Percentiles rank a stretch among this genome's conserved stretches.
Conservation (phyloP, 2,113 vertebrate species). For the Ivindomyrus marchei region DNA sequence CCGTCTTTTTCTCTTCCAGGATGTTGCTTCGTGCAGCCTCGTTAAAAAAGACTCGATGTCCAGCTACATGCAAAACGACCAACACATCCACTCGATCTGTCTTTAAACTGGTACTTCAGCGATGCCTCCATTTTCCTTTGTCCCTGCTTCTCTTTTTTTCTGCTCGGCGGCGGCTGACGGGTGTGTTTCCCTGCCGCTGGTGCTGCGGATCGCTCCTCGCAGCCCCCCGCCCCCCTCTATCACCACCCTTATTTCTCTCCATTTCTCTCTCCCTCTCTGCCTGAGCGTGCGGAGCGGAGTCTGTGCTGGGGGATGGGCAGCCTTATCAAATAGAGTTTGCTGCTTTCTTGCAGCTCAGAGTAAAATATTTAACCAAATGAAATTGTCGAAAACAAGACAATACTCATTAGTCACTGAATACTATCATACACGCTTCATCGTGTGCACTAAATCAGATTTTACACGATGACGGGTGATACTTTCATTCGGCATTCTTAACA, state of each 20-base stretch:
- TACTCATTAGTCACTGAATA: neutral
- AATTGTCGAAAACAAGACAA: neutral
- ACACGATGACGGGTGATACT: neutral
- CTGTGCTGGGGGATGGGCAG: conserved; percentile 35
- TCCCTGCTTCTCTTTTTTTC: conserved; percentile 44
- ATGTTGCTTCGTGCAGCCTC: conserved; percentile 60
- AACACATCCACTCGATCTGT: conserved; percentile 46
- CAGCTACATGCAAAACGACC: conserved; percentile 39
- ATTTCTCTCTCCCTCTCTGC: conserved; percentile 13
- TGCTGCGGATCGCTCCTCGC: conserved; percentile 46
- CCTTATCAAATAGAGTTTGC: conserved; percentile 29
- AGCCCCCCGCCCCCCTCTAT: conserved; percentile 41
- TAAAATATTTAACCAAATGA: conserved; percentile 18
- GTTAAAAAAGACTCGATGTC: conserved; percentile 57
- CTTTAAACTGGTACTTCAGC: conserved; percentile 44
- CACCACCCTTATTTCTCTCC: conserved; percentile 29
- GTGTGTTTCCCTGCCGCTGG: conserved; percentile 61
- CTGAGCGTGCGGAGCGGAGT: conserved; percentile 34
- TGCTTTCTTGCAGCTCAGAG: conserved; percentile 29
- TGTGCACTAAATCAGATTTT: neutral
- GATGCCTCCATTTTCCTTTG: conserved; percentile 65
- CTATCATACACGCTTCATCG: neutral
- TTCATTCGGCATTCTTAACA: neutral
- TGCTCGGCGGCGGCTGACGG: conserved; percentile 60
- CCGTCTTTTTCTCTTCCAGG: conserved; percentile 64